Conservation (phyloP, 2,888 invertebrate species). For the Papilio demoleus region DNA sequence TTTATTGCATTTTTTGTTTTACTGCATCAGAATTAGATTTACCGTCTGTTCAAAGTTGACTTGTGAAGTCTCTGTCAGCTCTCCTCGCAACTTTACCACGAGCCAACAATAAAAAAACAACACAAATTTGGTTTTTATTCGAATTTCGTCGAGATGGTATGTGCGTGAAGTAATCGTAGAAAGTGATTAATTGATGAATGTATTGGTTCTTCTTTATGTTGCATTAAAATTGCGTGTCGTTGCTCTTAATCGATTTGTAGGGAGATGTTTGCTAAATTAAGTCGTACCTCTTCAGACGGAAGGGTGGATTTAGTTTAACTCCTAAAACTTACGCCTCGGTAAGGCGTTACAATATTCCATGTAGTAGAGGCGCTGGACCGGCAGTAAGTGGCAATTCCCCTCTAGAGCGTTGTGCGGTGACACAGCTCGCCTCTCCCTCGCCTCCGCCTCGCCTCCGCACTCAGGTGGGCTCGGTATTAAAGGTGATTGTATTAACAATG, state of each 20-base stretch:
- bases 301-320: constrained; percentile 1
- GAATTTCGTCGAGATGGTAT: no score
- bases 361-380: constrained; percentile 33
- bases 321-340: constrained; percentile 11
- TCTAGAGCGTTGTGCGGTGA: constrained; percentile 15
- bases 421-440: no score
- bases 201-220: constrained; percentile 19
- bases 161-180: no score
- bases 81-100: not conserved
- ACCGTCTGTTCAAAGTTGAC: constrained; percentile 45
- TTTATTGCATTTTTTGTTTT: constrained; percentile 68
- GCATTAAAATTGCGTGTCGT: constrained; percentile 30
- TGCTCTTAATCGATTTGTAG: constrained; percentile 26
- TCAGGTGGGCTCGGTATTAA: not conserved
- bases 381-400: constrained; percentile 33
- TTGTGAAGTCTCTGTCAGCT: constrained; percentile 26
- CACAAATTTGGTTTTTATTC: not conserved
- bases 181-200: no score
- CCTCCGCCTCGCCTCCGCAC: not conserved
- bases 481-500: not conserved
- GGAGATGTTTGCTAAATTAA: not conserved
- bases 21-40: constrained; percentile 66
- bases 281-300: not conserved
- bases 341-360: constrained; percentile 24
- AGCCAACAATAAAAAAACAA: not conserved